Conservation (phyloP, 2,113 vertebrate genomes). For the Caranx melampygus region DNA sequence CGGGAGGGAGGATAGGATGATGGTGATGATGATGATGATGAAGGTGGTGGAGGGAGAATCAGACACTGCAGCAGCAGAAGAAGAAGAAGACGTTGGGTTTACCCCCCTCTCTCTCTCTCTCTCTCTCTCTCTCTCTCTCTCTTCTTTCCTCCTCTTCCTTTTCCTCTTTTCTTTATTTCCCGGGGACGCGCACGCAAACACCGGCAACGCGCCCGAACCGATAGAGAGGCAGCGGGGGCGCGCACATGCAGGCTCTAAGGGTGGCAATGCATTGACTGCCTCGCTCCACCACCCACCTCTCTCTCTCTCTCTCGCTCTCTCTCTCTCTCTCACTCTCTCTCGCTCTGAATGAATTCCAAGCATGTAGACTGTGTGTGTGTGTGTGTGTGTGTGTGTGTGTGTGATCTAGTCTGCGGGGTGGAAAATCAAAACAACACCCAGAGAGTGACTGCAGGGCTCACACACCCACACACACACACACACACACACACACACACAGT, state of each 20-base stretch:
- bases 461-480: constrained; percentile 13
- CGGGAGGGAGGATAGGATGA: constrained; percentile 25
- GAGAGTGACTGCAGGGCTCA: constrained; percentile 35
- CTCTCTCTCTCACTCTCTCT: neutral
- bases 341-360: constrained; percentile 48
- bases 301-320: neutral
- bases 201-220: constrained; percentile 15
- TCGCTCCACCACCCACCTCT: neutral
- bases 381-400: constrained; percentile 19
- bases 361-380: constrained; percentile 24
- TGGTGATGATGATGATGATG: constrained; percentile 64
- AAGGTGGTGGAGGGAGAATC: constrained; percentile 65
- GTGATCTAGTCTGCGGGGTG: constrained; percentile 31
- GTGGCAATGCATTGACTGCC: constrained; percentile 23
- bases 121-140: constrained; percentile 3
- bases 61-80: constrained; percentile 71
- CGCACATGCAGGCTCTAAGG: constrained; percentile 46
- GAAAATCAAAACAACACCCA: constrained; percentile 39
- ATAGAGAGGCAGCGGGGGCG: constrained; percentile 30
- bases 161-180: constrained; percentile 25
- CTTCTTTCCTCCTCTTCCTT: constrained; percentile 1
- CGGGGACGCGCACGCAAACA: constrained; percentile 54
- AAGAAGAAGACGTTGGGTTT: constrained; percentile 41
- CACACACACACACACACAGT: constrained; percentile 19
- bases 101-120: constrained; percentile 31